Evolutionary conservation across 2,113 vertebrate species (phyloP), one percentile per base, ranked within the genome.

Genomic region (Piaya cayana): DNA sequence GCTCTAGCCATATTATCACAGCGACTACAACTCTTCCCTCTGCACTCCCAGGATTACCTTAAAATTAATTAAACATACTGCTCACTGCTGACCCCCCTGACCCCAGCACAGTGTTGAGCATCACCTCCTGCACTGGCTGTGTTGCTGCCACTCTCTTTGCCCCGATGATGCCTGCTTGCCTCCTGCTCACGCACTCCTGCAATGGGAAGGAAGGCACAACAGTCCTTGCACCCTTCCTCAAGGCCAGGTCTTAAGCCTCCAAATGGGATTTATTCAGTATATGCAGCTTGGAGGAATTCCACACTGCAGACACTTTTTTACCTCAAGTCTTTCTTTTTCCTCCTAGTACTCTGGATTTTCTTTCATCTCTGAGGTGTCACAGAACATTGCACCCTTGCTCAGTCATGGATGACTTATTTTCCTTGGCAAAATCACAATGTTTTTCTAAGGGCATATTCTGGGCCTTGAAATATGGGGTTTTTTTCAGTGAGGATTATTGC

Each of bases 221-320:
- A 52, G 52, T 25, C 49, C 62, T 26, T 58, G 71, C 32, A 37
- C 71, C 59, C 5, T 25, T 18, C 27, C 36, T 53, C 65, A 39
- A 7, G 42, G 37, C 70, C 75, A 71, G 37, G 23, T 43, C 74
- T 76, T 2, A 58, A 82, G 12, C 13, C 18, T 94, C 49, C 39
- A 36, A 65, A 55, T 29, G 72, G 29, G n/a, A 36, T 79, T 64
- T 90, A 87, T 68, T 55, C 49, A 19, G 22, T 22, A 15, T 1
- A 21, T 10, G 26, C 11, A 67, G 1, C 52, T 2, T 78, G 82
- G 92, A 93, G 36, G 27, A 14, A 80, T 53, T 86, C 88, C 86
- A 92, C 86, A 50, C 6, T 92, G 59, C 79, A 90, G 75, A 82
- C 69, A 75, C 26, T 90, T 81, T 79, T 78, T 79, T 74, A 55